Evolutionary conservation across 2,113 vertebrate species (phyloP).

Genomic region (Morphnarchus princeps): DNA sequence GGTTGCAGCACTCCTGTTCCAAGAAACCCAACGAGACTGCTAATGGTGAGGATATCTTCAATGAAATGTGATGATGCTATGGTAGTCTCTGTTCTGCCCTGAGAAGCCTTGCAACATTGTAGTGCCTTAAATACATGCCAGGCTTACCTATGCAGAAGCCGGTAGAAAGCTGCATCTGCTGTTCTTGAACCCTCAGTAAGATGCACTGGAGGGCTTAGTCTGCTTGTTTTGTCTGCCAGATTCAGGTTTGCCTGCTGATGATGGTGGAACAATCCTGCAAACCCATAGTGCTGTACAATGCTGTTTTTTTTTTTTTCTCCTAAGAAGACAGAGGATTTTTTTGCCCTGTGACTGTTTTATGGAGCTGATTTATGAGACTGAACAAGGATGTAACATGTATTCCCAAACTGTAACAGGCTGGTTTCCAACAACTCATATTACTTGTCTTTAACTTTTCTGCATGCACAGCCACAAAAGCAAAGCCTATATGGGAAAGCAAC

Average conservation of each 20-base stretch:
- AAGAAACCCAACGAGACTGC: accelerated
- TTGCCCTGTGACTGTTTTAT: neutral
- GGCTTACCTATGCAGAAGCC: accelerated
- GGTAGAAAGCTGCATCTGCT: neutral
- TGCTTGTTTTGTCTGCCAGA: accelerated
- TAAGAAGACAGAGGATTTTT: neutral
- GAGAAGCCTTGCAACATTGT: accelerated
- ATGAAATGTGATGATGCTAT: accelerated
- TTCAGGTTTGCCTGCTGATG: neutral
- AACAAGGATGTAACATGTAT: neutral
- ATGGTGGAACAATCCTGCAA: neutral
- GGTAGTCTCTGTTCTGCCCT: accelerated
- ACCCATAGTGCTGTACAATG: accelerated
- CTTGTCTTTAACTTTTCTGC: neutral
- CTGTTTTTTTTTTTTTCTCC: neutral
- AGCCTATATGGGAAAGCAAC: neutral
- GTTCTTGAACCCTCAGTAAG: neutral
- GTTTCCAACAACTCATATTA: neutral
- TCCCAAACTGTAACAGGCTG: neutral
- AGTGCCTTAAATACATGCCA: accelerated
- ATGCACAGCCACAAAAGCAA: neutral
- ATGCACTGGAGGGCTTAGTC: neutral
- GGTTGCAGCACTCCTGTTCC: neutral
- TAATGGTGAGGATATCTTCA: neutral
- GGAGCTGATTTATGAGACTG: neutral